Evolutionary conservation across 2,113 vertebrate genomes (phyloP), one percentile per base, ranked within the genome.

Genomic region (Lonchura striata): DNA sequence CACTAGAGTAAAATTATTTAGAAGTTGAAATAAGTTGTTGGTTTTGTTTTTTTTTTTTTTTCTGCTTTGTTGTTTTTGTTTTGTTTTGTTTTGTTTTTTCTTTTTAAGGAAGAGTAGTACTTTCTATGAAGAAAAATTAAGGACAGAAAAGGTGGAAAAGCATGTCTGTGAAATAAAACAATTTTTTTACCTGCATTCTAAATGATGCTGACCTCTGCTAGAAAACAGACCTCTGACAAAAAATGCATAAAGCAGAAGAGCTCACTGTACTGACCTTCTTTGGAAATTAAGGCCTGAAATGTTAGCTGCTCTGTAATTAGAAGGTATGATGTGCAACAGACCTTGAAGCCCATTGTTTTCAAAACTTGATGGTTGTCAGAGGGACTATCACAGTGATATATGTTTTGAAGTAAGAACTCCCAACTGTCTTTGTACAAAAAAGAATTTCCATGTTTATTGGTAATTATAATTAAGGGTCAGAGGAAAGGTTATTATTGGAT

Each of bases 391-490:
- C 15, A 42, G 11, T 80, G 74, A 74, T 82, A 35, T 10, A 50
- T 76, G 31, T 69, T 94, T 92, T 87, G 66, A 85, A 85, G 28
- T 28, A 79, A 85, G 13, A 27, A 49, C 6, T 72, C 13, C 33
- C 49, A 20, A 39, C 23, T 30, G 19, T 47, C 60, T 72, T 69
- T 54, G 19, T 31, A 52, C 16, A 76, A 75, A 65, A 88, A 75
- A 49, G 2, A 41, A 56, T 46, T 85, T 57, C 17, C 31, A 11
- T 50, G 37, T 78, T 88, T 88, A 39, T 52, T 89, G 69, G 61
- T 77, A 90, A 92, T 86, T 88, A 75, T 85, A 64, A 88, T 95
- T 85, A 91, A 89, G 77, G 65, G 69, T 87, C 74, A 91, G 53
- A 87, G 30, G 23, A 95, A 89, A 89, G 89, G 74, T 89, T 85